Percentiles rank a stretch among this genome's conserved stretches.
Conservation (phyloP, 2,113 vertebrate species). For the Nannobrachium achirus region DNA sequence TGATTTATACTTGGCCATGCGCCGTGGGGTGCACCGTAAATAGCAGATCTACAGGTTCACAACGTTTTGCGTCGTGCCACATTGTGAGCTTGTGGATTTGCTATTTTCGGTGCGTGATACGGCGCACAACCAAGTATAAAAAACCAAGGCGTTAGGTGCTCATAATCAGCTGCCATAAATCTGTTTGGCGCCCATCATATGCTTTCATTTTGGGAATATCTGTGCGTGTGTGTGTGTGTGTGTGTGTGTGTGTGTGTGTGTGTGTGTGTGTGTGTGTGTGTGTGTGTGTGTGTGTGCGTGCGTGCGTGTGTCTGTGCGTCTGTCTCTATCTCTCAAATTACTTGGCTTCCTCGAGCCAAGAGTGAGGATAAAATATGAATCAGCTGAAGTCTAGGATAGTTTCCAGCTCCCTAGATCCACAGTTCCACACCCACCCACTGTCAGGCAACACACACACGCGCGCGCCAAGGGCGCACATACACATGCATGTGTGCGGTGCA, state of each 20-base stretch:
- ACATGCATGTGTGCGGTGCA: too few species aligned
- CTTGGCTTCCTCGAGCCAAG: conserved; percentile 69
- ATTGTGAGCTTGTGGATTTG: too few species aligned
- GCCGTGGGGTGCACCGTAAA: too few species aligned
- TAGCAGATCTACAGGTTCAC: too few species aligned
- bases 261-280: background rate
- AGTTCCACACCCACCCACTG: conserved; percentile 31
- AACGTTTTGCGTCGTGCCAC: too few species aligned
- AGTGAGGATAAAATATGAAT: conserved; percentile 75
- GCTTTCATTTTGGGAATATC: conserved; percentile 54
- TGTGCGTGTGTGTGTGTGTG: background rate
- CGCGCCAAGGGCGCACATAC: background rate
- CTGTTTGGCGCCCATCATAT: conserved; percentile 72
- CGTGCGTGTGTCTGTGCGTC: conserved; percentile 27
- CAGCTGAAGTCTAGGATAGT: conserved; percentile 71
- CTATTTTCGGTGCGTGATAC: too few species aligned
- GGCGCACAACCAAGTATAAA: too few species aligned
- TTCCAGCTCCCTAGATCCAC: conserved; percentile 63
- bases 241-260: conserved; percentile 29
- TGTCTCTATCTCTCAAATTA: conserved; percentile 67
- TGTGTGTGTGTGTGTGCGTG: conserved; percentile 12
- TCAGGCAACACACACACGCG: conserved; percentile 32
- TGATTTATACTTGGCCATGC: too few species aligned
- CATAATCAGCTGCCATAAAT: conserved; percentile 72
- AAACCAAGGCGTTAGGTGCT: conserved; percentile 52